A percentile compares a stretch with the other conserved stretches of the same genome.
Evolutionary conservation across 2,797 vertebrate genomes (phyloP).

Genomic region (Macroramphosus scolopax): DNA sequence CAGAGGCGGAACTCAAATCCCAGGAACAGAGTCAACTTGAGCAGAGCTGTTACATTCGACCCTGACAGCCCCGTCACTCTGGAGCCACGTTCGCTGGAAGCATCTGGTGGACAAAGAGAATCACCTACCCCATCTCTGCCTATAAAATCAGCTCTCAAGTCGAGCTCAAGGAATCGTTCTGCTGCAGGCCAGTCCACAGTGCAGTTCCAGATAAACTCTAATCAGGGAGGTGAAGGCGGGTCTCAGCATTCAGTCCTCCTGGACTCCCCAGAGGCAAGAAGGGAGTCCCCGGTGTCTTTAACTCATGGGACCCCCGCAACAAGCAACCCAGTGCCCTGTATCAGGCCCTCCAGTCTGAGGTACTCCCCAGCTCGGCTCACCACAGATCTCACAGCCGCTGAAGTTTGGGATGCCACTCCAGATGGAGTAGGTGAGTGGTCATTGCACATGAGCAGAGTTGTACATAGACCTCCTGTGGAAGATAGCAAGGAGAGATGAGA

Average conservation of each 20-base stretch:
- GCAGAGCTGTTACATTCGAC: conserved; percentile 67
- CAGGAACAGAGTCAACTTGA: conserved; percentile 66
- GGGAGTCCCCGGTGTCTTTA: conserved; percentile 52
- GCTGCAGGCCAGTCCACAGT: conserved; percentile 57
- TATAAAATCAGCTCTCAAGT: conserved; percentile 81
- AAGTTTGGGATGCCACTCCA: conserved; percentile 66
- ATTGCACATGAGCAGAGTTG: no score
- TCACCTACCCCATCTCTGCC: conserved; percentile 58
- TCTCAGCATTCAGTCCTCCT: conserved; percentile 36
- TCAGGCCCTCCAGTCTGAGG: conserved; percentile 72
- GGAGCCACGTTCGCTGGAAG: conserved; percentile 49
- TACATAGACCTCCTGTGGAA: no score
- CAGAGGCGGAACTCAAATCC: conserved; percentile 78
- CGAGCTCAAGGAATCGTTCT: conserved; percentile 70
- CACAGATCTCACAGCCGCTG: conserved; percentile 63
- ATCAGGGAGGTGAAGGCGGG: conserved; percentile 59
- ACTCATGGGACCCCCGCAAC: conserved; percentile 64
- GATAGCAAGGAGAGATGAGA: background rate
- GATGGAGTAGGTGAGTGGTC: conserved; percentile 67
- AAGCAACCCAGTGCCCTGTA: conserved; percentile 63
- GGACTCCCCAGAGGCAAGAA: conserved; percentile 61
- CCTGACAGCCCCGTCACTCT: conserved; percentile 56
- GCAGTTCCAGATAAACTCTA: conserved; percentile 64
- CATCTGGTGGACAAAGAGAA: conserved; percentile 51
- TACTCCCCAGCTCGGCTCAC: conserved; percentile 67